phyloP scores from a whole-genome alignment of 2,888 invertebrate species.

The Ferrisia virgata region DNA sequence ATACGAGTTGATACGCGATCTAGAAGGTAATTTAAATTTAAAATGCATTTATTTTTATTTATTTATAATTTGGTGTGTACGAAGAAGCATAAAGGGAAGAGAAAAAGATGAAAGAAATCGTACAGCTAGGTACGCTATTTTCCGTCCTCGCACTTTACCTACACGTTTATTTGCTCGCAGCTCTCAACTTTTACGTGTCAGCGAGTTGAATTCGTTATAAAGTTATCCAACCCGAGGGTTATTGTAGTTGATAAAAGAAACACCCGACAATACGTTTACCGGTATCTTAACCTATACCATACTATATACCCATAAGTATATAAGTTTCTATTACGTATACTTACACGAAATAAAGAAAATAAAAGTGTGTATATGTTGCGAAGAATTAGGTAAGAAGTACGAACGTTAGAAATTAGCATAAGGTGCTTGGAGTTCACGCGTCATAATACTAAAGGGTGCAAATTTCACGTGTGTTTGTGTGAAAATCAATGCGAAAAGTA shows the following conservation, averaged over 20 bases:
- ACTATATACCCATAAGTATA: no score
- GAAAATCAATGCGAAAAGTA: slow-evolving; percentile 2
- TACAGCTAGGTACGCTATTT: no score
- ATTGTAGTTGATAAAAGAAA: not conserved
- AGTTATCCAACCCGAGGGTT: not conserved
- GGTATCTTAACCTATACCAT: not conserved
- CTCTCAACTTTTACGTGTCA: not conserved
- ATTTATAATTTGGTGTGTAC: not conserved
- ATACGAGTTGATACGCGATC: slow-evolving; percentile 56
- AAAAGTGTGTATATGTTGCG: not conserved
- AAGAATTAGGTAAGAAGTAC: not conserved
- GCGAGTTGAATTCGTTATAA: not conserved
- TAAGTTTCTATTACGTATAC: no score
- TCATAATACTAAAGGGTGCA: not conserved
- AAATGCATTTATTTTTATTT: not conserved
- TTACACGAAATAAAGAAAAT: not conserved
- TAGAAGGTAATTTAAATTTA: slow-evolving; percentile 32
- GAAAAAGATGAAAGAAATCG: not conserved
- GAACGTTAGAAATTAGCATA: not conserved
- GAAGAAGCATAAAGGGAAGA: no score
- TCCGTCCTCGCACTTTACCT: no score
- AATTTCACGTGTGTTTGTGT: not conserved
- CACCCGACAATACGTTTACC: not conserved
- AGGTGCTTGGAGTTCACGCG: not conserved
- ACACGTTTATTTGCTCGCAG: not conserved